Evolutionary conservation across 1,140 invertebrate species (phyloP), one percentile per base, ranked within the genome.

Genomic region (Brachionus plicatilis): DNA sequence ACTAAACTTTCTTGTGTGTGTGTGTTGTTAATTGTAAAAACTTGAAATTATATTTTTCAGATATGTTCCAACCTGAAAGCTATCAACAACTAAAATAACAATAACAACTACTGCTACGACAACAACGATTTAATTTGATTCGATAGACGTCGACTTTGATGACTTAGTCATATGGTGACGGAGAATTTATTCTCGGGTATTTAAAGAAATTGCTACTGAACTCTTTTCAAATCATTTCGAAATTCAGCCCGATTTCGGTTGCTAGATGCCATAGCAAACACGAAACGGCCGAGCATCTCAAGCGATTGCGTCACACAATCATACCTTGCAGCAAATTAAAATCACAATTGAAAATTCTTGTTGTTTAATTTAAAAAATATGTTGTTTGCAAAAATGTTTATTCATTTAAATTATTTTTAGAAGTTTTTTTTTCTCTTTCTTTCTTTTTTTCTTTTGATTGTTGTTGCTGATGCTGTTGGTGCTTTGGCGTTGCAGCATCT

Each of bases 111-210:
- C 66, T 68, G 66, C 66, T 68, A 68, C 66, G 66, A 68, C 66
- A 68, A 68, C 66, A 75, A 37, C 33, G 20, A 43, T 75, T 75
- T 75, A 24, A 43, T 75, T 75, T 43, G 70, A 75, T 75, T 60
- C 53, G 53, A 60, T 60, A 60, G 53, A 60, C 53, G 53, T 60
- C 53, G 53, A 60, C 53, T 60, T 60, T 43, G 70, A 75, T 75
- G 70, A 75, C 70, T 75, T 75, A 43, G 70, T 75, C 70, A 75
- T 75, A 75, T 75, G 70, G 70, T 75, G 70, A 75, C 70, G 33
- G 41, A 75, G 70, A 75, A 9, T 24, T 75, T 75, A 43, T 75
- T 75, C n/a, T 43, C 33, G 70, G 70, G 70, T 75, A 75, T 75
- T 75, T 75, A 75, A 75, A 75, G 70, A 75, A 43, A 75, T 43